These are phyloP conservation scores for Pogonocichla stellata DNA, from an alignment of 2,113 vertebrate species.

Conservation along the genomic window DNA sequence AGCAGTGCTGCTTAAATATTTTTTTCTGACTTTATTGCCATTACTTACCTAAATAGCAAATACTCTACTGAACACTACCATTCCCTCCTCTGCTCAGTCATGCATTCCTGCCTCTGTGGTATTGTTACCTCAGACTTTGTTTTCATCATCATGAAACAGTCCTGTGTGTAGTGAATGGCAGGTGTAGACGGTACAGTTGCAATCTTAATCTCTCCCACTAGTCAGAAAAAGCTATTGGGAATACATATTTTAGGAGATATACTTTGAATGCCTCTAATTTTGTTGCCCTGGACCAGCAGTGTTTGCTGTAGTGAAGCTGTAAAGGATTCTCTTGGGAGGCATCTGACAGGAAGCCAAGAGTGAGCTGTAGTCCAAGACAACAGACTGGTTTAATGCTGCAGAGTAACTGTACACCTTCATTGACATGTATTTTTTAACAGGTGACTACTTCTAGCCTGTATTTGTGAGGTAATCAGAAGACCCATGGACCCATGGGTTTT, in stretches of 20 bases:
- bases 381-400: not conserved
- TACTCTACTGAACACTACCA: not conserved
- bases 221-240: not conserved
- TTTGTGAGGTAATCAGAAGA: not conserved
- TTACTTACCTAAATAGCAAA: not conserved
- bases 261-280: not conserved
- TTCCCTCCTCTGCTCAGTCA: not conserved
- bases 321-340: constrained; percentile 1
- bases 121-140: not conserved
- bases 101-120: not conserved
- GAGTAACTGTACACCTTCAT: constrained; percentile 42
- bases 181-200: not conserved
- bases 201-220: constrained; percentile 22
- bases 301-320: constrained; percentile 7
- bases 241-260: constrained; percentile 5
- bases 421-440: constrained; percentile 47
- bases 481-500: not conserved
- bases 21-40: not conserved
- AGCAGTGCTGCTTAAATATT: not conserved
- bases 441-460: constrained; percentile 3
- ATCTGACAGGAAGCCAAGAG: constrained; percentile 13
- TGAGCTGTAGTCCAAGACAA: constrained; percentile 2
- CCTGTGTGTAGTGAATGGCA: not conserved
- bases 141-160: not conserved
- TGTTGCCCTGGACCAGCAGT: not conserved